A percentile compares a stretch with the other conserved stretches of the same genome.
phyloP scores from a whole-genome alignment of 2,888 invertebrate species.

The Buathra laborator region DNA sequence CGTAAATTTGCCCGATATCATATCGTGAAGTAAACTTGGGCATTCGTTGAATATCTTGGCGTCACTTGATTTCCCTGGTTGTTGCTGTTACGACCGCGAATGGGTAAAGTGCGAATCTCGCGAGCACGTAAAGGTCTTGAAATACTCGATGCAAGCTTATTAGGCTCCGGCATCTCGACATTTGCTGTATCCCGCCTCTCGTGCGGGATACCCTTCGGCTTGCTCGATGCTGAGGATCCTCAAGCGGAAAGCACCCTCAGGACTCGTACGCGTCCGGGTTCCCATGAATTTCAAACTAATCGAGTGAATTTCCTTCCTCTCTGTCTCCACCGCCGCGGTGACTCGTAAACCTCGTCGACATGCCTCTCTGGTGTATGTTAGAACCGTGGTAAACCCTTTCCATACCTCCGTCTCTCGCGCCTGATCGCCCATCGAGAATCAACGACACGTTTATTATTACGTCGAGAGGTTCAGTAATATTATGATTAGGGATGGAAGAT shows the following conservation, averaged over 20 bases:
- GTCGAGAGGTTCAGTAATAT: slow-evolving; percentile 38
- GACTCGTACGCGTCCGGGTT: slow-evolving; percentile 67
- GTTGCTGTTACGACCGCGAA: slow-evolving; percentile 16
- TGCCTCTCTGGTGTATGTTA: slow-evolving; percentile 17
- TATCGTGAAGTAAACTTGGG: not conserved
- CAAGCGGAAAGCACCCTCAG: slow-evolving; percentile 69
- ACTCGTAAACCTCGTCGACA: slow-evolving; percentile 59
- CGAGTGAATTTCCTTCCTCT: slow-evolving; percentile 70
- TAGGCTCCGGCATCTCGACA: slow-evolving; percentile 50
- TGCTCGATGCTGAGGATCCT: slow-evolving; percentile 62
- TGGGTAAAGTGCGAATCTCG: slow-evolving; percentile 50
- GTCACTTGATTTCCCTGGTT: slow-evolving; percentile 35
- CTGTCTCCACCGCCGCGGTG: slow-evolving; percentile 8
- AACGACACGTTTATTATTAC: slow-evolving; percentile 64
- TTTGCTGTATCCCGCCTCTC: slow-evolving; percentile 15
- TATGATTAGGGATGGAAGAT: slow-evolving; percentile 39
- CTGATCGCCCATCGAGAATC: slow-evolving; percentile 62
- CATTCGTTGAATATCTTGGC: not conserved
- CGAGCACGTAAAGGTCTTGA: slow-evolving; percentile 55
- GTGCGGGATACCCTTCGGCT: slow-evolving; percentile 25
- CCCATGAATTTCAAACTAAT: slow-evolving; percentile 74
- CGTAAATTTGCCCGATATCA: not conserved
- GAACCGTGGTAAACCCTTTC: slow-evolving; percentile 18
- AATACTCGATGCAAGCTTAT: slow-evolving; percentile 64
- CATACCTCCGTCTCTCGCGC: not conserved